Conservation (phyloP, 2,797 vertebrate species). For the Acanthis flammea region DNA sequence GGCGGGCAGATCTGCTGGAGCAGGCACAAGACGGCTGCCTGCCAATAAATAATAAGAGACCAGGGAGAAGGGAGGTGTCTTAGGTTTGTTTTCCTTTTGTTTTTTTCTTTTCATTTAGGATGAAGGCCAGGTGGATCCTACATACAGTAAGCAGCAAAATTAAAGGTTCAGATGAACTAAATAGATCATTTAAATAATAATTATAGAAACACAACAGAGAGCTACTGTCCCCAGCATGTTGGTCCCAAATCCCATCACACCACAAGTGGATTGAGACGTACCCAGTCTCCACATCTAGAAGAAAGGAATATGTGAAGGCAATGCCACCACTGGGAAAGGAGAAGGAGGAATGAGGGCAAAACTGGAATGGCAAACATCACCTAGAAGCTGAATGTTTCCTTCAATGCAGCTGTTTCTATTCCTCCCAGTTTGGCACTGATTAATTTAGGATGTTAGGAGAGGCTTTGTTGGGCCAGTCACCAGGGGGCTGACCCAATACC, state of each 20-base stretch:
- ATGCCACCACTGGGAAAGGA: neutral
- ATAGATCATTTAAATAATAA: conserved; percentile 59
- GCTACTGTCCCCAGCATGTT: conserved; percentile 62
- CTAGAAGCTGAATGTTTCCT: conserved; percentile 4
- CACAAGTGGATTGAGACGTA: conserved; percentile 25
- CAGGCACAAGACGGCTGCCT: conserved; percentile 36
- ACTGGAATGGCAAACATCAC: neutral
- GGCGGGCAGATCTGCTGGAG: conserved; percentile 47
- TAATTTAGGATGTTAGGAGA: neutral
- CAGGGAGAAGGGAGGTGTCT: conserved; percentile 22
- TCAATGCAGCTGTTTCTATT: neutral
- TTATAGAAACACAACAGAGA: conserved; percentile 48
- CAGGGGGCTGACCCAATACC: neutral
- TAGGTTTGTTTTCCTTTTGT: conserved; percentile 53
- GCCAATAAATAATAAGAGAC: conserved; percentile 79
- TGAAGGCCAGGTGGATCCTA: conserved; percentile 68
- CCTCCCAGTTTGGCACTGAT: conserved; percentile 9
- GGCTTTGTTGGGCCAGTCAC: neutral
- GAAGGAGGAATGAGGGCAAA: neutral
- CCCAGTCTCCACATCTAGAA: neutral
- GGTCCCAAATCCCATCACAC: conserved; percentile 50
- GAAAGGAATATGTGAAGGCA: conserved; percentile 23
- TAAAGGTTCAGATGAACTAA: conserved; percentile 63
- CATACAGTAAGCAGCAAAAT: conserved; percentile 70
- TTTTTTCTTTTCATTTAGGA: conserved; percentile 44